These are phyloP conservation scores for Aurelia sp. DNA, from an alignment of 30 jellyfish, hydroid and myxozoan genomes.

Conservation along the genomic window DNA sequence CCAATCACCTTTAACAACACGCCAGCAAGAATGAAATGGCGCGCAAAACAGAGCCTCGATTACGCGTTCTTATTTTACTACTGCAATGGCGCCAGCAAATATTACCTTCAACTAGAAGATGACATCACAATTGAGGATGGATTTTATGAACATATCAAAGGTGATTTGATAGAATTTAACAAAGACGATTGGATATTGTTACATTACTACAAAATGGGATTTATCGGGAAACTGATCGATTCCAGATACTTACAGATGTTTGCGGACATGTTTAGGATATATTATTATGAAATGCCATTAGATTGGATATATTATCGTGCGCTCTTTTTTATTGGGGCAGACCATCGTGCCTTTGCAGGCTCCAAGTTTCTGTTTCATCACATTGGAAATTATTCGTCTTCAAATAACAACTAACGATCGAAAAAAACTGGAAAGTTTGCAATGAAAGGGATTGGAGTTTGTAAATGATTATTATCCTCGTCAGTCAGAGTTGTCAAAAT, in stretches of 20 bases:
- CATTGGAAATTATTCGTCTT: conserved; percentile 66
- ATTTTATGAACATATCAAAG: conserved; percentile 44
- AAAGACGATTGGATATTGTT: conserved; percentile 32
- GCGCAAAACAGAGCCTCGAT: conserved; percentile 84
- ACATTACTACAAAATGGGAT: conserved; percentile 70
- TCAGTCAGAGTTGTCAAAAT: too few relatives aligned
- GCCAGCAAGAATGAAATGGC: conserved; percentile 71
- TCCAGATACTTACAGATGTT: conserved; percentile 23
- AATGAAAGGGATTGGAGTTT: too few relatives aligned
- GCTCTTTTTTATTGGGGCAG: background rate
- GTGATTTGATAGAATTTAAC: background rate
- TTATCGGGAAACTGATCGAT: conserved; percentile 68
- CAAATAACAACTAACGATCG: background rate
- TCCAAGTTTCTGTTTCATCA: conserved; percentile 60
- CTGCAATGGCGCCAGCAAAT: conserved; percentile 53
- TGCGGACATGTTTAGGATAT: conserved; percentile 51
- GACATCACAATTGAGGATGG: conserved; percentile 55
- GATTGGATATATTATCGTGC: conserved; percentile 49
- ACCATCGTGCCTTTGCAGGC: background rate
- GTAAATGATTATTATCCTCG: too few relatives aligned
- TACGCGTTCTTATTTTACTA: conserved; percentile 72
- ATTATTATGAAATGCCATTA: conserved; percentile 68
- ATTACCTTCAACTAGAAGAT: conserved; percentile 83
- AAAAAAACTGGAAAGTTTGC: too few relatives aligned
- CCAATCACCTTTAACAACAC: conserved; percentile 65